phyloP scores from a whole-genome alignment of 2,888 invertebrate species.

The Drepana falcataria region DNA sequence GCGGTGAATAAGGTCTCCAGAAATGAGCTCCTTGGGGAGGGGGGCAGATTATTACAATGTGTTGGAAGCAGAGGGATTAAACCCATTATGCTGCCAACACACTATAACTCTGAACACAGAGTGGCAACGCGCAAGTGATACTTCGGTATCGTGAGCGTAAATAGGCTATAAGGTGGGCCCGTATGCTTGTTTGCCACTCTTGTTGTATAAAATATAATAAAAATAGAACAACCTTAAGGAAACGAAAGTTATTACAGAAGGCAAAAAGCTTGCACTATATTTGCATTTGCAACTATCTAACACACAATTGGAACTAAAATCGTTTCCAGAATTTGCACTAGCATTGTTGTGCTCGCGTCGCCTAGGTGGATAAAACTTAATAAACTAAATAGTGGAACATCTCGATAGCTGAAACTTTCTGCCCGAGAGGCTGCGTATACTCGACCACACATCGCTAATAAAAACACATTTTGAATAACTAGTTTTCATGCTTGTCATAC shows the following conservation, averaged over 20 bases:
- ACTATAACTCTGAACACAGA: too few species aligned
- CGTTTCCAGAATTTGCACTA: slow-evolving; percentile 32
- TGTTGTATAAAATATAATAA: too few species aligned
- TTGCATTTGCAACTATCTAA: background rate
- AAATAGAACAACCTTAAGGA: too few species aligned
- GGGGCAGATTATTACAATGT: too few species aligned
- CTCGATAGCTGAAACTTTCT: slow-evolving; percentile 53
- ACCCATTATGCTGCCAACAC: too few species aligned
- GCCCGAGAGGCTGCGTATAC: slow-evolving; percentile 37
- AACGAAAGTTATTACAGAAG: background rate
- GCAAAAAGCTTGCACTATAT: background rate
- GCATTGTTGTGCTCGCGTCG: slow-evolving; percentile 38
- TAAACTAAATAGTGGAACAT: slow-evolving; percentile 47
- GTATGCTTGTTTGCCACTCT: too few species aligned
- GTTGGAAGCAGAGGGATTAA: too few species aligned
- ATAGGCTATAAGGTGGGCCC: too few species aligned
- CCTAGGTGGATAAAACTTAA: slow-evolving; percentile 55
- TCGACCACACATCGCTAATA: slow-evolving; percentile 47
- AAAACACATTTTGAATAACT: slow-evolving; percentile 28
- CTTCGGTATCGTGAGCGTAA: too few species aligned
- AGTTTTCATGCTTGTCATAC: background rate
- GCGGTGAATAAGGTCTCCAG: too few species aligned
- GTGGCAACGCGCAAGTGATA: too few species aligned
- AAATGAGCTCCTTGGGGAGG: too few species aligned
- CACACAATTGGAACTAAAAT: slow-evolving; percentile 20